phyloP scores from a whole-genome alignment of 2,113 vertebrate species.

The Macrotis lagotis region DNA sequence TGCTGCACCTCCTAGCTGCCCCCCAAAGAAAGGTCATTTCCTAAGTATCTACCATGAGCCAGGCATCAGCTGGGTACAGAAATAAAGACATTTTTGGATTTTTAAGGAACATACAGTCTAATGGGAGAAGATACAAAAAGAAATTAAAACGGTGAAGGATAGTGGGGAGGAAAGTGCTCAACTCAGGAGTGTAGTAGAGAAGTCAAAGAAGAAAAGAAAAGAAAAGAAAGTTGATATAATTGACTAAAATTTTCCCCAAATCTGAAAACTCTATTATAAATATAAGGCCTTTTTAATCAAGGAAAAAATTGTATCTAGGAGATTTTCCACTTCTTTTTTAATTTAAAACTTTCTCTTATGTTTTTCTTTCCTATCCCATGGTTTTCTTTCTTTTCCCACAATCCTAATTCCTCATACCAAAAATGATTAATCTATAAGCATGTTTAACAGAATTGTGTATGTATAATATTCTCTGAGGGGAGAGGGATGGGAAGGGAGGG shows the following conservation, averaged over 20 bases:
- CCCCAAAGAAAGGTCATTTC: background rate
- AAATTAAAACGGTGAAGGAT: background rate
- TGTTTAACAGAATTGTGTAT: no score
- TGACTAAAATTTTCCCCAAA: background rate
- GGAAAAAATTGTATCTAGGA: background rate
- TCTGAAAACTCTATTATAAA: background rate
- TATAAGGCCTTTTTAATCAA: background rate
- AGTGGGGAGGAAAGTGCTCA: fast-evolving
- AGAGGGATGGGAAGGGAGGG: no score
- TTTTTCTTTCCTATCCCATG: no score
- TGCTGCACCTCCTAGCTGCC: no score
- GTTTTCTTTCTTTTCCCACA: no score
- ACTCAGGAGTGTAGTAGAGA: background rate
- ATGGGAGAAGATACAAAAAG: background rate
- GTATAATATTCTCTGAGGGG: no score
- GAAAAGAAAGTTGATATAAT: background rate
- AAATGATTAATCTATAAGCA: no score
- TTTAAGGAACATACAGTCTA: background rate
- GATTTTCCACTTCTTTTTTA: background rate
- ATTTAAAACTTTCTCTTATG: no score
- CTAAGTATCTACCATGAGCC: background rate
- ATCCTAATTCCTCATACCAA: no score
- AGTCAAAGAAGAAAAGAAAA: background rate
- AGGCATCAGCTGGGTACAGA: background rate
- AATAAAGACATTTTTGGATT: background rate